Base-by-base conservation (phyloP, 2,888 invertebrate species). In the Mythimna lalbum region DNA sequence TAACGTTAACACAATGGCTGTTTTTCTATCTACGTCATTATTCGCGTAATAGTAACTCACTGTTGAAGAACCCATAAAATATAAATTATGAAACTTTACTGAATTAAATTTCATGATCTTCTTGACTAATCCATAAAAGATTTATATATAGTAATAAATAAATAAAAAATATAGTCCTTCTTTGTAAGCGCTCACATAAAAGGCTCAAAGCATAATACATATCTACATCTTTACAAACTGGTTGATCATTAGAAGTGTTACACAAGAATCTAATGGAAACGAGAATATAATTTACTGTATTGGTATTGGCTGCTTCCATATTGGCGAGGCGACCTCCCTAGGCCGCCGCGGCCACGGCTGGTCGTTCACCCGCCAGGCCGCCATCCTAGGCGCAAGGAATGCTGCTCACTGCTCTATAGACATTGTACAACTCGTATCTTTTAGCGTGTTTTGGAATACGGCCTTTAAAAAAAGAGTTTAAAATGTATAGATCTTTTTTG, bases 281-380 rank as follows among this genome's bases (percentile, higher is more conserved):
- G 23, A 78, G 69, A 66, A 69, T 81, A 76, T 76, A 76, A 85
- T 83, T 83, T 73, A 82, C 70, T 76, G 53, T 77, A 85, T 76
- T 76, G 74, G 77, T 76, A 84, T 82, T 80, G 72, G 76, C 73
- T 78, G 82, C 84, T 83, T 82, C 84, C 82, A 86, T 88, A 87
- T 86, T 86, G 86, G 86, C 85, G 83, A 81, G 73, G 86, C 89
- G 91, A 91, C 90, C 91, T 90, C 90, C 88, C 86, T 87, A 88
- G 88, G 88, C 87, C 89, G 84, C 86, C 70, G 89, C 88, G 91
- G 93, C 91, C 93, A 90, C 82, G 90, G 90, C 90, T 92, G 93
- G 93, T 92, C 93, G 86, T 93, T 93, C 90, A 93, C 92, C 93
- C 88, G 84, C 74, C 83, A 82, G 92, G 89, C 93, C 89, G 85